Evolutionary conservation across 2,888 invertebrate species (phyloP).

Genomic region (Camptogramma bilineatum): DNA sequence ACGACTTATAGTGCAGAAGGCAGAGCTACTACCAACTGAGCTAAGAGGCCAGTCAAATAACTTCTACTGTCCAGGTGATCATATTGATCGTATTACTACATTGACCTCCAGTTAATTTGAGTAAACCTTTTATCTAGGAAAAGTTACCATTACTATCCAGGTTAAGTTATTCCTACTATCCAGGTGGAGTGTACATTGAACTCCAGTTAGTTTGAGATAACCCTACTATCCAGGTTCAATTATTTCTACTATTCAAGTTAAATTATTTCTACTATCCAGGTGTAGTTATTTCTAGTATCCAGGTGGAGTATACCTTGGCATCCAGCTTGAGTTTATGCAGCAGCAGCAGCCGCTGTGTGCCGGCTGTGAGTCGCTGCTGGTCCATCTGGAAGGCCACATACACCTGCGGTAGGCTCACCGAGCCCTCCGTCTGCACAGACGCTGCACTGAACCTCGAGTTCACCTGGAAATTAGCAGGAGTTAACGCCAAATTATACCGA

Average conservation of each 20-base stretch:
- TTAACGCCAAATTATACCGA: too few species aligned
- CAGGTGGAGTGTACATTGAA: too few species aligned
- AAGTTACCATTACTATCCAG: too few species aligned
- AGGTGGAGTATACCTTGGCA: conserved; percentile 81
- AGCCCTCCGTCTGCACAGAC: conserved; percentile 57
- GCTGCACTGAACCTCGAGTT: conserved; percentile 86
- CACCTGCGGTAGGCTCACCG: conserved; percentile 80
- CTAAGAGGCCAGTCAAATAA: too few species aligned
- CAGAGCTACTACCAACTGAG: too few species aligned
- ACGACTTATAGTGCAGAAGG: too few species aligned
- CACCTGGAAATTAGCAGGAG: conserved; percentile 63
- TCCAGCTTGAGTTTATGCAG: conserved; percentile 85
- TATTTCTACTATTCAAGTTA: neutral
- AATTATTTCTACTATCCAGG: neutral
- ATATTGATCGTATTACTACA: too few species aligned
- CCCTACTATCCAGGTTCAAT: too few species aligned
- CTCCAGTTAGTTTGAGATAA: too few species aligned
- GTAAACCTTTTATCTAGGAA: too few species aligned
- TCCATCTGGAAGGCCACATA: conserved; percentile 88
- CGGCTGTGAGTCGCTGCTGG: conserved; percentile 86
- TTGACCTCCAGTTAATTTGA: too few species aligned
- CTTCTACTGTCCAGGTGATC: too few species aligned
- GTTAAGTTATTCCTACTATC: neutral
- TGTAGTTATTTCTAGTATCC: neutral
- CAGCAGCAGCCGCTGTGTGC: conserved; percentile 79